Conservation (phyloP, 2,113 vertebrate species). For the Calidris pygmaea region DNA sequence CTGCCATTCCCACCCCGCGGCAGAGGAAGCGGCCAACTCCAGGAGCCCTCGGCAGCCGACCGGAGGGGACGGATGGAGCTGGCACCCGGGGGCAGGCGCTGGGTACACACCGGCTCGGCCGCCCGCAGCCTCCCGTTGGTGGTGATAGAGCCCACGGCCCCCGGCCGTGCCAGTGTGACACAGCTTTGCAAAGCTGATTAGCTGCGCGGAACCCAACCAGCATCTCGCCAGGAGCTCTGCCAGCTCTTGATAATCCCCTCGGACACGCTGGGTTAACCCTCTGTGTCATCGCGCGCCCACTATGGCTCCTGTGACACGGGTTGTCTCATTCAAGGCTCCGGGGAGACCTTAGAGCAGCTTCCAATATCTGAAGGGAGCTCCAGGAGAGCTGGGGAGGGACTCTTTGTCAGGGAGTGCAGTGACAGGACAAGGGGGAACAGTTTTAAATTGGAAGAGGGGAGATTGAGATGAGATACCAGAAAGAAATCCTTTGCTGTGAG, state of each 20-base stretch:
- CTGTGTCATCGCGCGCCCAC: background rate
- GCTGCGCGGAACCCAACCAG: background rate
- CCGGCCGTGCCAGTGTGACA: background rate
- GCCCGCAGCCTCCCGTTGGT: accelerated
- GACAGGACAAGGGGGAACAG: no score
- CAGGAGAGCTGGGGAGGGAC: no score
- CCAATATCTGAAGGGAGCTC: no score
- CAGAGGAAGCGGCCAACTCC: background rate
- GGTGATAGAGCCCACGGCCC: accelerated
- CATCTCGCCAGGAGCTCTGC: background rate
- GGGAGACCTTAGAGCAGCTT: no score
- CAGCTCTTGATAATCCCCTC: background rate
- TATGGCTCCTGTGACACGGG: background rate
- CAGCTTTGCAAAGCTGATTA: conserved; percentile 41
- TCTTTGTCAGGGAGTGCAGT: no score
- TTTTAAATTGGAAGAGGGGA: no score
- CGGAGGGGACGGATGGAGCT: background rate
- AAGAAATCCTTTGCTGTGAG: no score
- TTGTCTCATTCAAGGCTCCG: no score
- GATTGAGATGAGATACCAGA: no score
- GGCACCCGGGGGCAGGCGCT: accelerated
- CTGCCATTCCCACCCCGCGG: accelerated
- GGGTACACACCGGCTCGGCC: accelerated
- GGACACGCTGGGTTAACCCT: conserved; percentile 1
- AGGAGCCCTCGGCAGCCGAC: background rate